These are phyloP conservation scores for Genyomyrus donnyi DNA, from an alignment of 2,113 vertebrate genomes.

Conservation along the genomic window DNA sequence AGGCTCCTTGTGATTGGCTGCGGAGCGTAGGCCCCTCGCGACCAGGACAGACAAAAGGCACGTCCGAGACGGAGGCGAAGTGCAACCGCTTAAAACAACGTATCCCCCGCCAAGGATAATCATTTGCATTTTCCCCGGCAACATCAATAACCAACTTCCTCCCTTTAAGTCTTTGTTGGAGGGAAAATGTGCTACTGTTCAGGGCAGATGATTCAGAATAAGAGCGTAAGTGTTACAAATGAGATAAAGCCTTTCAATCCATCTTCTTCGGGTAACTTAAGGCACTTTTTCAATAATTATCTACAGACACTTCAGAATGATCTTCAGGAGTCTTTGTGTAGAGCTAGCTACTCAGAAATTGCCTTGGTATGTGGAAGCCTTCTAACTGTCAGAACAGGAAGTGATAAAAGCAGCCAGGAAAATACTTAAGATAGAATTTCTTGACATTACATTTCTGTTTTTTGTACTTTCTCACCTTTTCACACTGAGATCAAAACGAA, in stretches of 20 bases:
- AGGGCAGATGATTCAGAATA: background rate
- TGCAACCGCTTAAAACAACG: conserved; percentile 26
- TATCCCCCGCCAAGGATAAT: conserved; percentile 20
- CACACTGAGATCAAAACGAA: background rate
- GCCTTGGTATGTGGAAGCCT: background rate
- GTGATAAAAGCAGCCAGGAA: background rate
- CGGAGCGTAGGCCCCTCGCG: conserved; percentile 33
- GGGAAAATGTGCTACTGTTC: background rate
- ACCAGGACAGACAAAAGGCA: conserved; percentile 43
- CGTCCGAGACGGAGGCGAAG: conserved; percentile 25
- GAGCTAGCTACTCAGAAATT: background rate
- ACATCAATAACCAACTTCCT: conserved; percentile 2
- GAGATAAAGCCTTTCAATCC: background rate
- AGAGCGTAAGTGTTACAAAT: background rate
- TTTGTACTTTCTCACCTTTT: background rate
- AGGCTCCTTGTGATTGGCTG: conserved; percentile 38
- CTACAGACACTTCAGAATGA: background rate
- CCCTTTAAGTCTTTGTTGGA: conserved; percentile 17
- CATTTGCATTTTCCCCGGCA: background rate
- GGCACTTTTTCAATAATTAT: background rate
- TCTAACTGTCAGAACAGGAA: background rate
- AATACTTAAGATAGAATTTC: background rate
- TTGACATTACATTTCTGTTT: background rate
- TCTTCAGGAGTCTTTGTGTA: background rate
- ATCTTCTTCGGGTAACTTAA: background rate